phyloP scores from a whole-genome alignment of 2,888 invertebrate species.

The Agriopis aurantiaria region DNA sequence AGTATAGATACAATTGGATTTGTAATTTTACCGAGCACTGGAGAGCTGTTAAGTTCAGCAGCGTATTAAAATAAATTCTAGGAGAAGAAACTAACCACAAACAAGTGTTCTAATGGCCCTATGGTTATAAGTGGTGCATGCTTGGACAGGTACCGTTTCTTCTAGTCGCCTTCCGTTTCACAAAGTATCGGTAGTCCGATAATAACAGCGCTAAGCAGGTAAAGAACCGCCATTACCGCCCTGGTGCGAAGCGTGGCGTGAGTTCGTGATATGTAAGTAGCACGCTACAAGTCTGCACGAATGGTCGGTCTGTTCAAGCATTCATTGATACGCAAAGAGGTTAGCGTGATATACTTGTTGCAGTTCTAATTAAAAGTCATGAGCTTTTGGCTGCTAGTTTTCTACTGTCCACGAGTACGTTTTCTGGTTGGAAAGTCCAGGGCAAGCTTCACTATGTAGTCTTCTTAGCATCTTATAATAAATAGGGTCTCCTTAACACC shows the following conservation, averaged over 20 bases:
- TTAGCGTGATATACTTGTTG: slow-evolving; percentile 53
- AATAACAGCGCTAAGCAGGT: slow-evolving; percentile 14
- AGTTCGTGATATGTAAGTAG: slow-evolving; percentile 35
- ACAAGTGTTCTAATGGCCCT: too few relatives aligned
- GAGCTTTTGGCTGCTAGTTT: slow-evolving; percentile 16
- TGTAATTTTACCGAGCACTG: too few relatives aligned
- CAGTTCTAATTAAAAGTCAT: slow-evolving; percentile 24
- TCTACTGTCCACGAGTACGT: not conserved
- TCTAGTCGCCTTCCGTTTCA: slow-evolving; percentile 14
- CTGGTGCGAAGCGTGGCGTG: slow-evolving; percentile 25
- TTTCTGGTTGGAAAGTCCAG: too few relatives aligned
- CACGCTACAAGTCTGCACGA: slow-evolving; percentile 10
- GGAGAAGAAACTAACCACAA: too few relatives aligned
- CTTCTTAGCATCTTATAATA: too few relatives aligned
- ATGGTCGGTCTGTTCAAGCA: slow-evolving; percentile 52
- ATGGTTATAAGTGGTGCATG: not conserved
- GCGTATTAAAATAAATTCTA: too few relatives aligned
- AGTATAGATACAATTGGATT: too few relatives aligned
- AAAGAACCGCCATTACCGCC: slow-evolving; percentile 17
- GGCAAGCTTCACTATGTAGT: too few relatives aligned
- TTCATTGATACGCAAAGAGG: slow-evolving; percentile 61
- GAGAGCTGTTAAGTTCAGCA: too few relatives aligned
- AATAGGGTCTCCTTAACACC: too few relatives aligned
- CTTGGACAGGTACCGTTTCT: not conserved
- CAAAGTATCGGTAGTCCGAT: slow-evolving; percentile 7